These are phyloP conservation scores for Seira ritae DNA, from an alignment of 2,888 invertebrate species.

Conservation along the genomic window DNA sequence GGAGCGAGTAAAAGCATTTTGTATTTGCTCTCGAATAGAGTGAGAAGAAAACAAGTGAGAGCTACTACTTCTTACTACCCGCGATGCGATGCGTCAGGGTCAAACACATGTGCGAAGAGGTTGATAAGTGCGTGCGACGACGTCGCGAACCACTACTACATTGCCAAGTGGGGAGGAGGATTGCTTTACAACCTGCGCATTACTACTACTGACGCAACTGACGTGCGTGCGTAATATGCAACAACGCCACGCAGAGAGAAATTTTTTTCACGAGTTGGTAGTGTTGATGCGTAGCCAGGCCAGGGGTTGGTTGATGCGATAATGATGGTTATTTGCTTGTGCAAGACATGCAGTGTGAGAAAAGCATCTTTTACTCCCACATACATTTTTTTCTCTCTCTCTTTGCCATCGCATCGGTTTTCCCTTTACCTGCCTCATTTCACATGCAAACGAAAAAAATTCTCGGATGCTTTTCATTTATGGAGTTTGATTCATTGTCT, in stretches of 20 bases:
- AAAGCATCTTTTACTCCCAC: slow-evolving; percentile 45
- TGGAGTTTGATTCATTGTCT: slow-evolving; percentile 2
- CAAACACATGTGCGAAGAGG: slow-evolving; percentile 41
- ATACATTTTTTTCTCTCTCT: slow-evolving; percentile 36
- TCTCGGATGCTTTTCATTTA: slow-evolving; percentile 9
- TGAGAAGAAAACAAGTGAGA: slow-evolving; percentile 31
- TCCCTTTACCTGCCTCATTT: neutral
- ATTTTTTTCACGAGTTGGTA: neutral
- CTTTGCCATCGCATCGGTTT: neutral
- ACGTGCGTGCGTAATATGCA: neutral
- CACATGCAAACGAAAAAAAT: neutral
- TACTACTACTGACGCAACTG: neutral
- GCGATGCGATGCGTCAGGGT: slow-evolving; percentile 39
- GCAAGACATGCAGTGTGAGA: slow-evolving; percentile 16
- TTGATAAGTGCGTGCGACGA: neutral
- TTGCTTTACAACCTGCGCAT: too few species aligned
- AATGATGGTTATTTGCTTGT: neutral
- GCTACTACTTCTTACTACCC: neutral
- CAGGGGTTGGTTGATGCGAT: too few species aligned
- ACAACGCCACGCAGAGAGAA: neutral
- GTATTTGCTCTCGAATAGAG: too few species aligned
- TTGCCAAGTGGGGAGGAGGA: too few species aligned
- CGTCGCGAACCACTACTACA: neutral
- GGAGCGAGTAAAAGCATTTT: slow-evolving; percentile 20
- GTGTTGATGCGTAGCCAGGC: too few species aligned